Evolutionary conservation across 2,888 invertebrate species (phyloP), one percentile per base, ranked within the genome.

Genomic region (Rapana venosa): DNA sequence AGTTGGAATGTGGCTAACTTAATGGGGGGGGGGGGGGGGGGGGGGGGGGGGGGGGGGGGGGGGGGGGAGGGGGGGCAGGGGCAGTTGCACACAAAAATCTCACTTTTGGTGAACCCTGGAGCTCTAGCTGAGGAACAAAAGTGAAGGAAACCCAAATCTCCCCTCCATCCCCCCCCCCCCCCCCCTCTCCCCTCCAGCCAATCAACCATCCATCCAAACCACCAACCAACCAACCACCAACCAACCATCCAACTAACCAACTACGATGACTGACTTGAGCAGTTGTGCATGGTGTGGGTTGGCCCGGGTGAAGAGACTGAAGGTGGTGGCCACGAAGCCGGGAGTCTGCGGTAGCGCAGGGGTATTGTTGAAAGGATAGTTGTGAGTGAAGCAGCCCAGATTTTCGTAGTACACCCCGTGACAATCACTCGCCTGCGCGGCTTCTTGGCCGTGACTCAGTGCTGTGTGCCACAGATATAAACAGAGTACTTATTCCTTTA

Each of bases 311-410:
- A 86, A 92, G 22, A 92, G 84, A 30, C 56, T 74, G 58, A 92
- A 92, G 36, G 74, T 20, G 13, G 91, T 91, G 61, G 79, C 79
- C 36, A 91, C 79, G 66, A 89, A 83, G 20, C 88, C 36, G 26
- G 91, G 91, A 32, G 36, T 74, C 88, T 91, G 91, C 58, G 91
- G 91, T 56, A 90, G 90, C 90, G 89, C 88, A 26, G 20, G 17
- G 70, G 91, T 92, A 87, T 92, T 92, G 77, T 88, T 89, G 88
- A 89, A 92, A 26, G 91, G 91, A 13, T 88, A 89, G 15, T 83
- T 66, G 1, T 58, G 36, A 22, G 87, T 47, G 87, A 92, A 92
- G 84, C 91, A 92, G 8, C 91, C 91, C 58, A 92, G 84, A 0
- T 83, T n/a, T 15, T 70, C 56, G 56, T 91, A 92, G 56, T 32